Conservation (phyloP, 2,888 invertebrate species). For the Habrosyne pyritoides region DNA sequence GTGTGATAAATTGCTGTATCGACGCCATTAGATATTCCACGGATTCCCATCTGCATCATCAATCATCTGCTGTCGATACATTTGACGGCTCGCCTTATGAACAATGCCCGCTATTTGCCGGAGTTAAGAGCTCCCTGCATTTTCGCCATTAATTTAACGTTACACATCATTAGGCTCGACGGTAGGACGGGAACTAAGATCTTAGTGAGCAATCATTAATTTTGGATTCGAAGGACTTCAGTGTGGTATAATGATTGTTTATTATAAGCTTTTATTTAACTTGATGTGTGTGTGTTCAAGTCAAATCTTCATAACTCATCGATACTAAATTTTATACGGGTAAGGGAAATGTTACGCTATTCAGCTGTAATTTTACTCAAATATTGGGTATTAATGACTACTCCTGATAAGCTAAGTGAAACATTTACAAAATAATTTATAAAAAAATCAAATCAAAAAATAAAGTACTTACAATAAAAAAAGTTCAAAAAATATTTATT, state of each 20-base stretch:
- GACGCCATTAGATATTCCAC: constrained; percentile 52
- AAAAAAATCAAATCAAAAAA: too few relatives aligned
- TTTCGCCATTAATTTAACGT: background rate
- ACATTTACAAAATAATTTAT: too few relatives aligned
- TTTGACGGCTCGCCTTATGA: constrained; percentile 41
- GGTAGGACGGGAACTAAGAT: background rate
- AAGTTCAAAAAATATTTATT: too few relatives aligned
- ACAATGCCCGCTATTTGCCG: constrained; percentile 34
- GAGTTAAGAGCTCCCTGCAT: constrained; percentile 14
- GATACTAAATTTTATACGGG: too few relatives aligned
- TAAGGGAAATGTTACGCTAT: too few relatives aligned
- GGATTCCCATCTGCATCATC: constrained; percentile 56
- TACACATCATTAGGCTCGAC: background rate
- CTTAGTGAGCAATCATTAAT: background rate
- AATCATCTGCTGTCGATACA: constrained; percentile 60
- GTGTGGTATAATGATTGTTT: background rate
- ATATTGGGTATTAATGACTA: too few relatives aligned
- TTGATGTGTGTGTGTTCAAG: too few relatives aligned
- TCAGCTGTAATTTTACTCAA: too few relatives aligned
- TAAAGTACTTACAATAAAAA: too few relatives aligned
- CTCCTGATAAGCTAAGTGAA: too few relatives aligned
- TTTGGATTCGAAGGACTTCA: background rate
- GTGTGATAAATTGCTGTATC: constrained; percentile 52
- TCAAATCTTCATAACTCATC: too few relatives aligned
- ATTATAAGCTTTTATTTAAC: too few relatives aligned